A percentile compares a stretch with the other conserved stretches of the same genome.
Conservation (phyloP, 2,888 invertebrate species). For the Tetrapedia diversipes region DNA sequence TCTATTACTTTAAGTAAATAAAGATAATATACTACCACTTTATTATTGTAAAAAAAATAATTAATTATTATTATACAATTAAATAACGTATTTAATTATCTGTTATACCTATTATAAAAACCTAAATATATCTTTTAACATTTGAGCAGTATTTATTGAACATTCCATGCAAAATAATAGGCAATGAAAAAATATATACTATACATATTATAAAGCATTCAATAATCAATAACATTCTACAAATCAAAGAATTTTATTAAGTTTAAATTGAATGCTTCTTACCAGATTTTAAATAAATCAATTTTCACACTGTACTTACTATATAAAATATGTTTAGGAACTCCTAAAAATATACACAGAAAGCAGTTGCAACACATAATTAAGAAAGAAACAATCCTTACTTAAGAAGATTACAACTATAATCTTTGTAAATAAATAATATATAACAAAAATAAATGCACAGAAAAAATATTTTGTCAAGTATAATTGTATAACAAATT, state of each 20-base stretch:
- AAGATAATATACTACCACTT: background rate
- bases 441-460: background rate
- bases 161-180: slow-evolving; percentile 40
- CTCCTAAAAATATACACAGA: slow-evolving; percentile 79
- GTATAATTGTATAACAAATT: background rate
- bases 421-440: slow-evolving; percentile 1
- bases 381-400: slow-evolving; percentile 24
- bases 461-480: background rate
- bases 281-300: slow-evolving; percentile 42
- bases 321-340: slow-evolving; percentile 81
- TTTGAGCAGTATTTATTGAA: no score
- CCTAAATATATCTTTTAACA: background rate
- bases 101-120: background rate
- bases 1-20: background rate
- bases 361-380: slow-evolving; percentile 63
- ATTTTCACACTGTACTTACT: slow-evolving; percentile 76
- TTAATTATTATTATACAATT: no score
- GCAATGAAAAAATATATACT: slow-evolving; percentile 5
- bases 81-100: background rate
- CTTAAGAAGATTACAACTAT: background rate
- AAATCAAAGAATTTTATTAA: slow-evolving; percentile 14
- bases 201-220: slow-evolving; percentile 30
- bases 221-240: slow-evolving; percentile 19
- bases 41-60: background rate
- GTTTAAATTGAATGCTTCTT: slow-evolving; percentile 20